A percentile compares a stretch with the other conserved stretches of the same genome.
These are phyloP conservation scores for Macropus fuliginosus DNA, from an alignment of 2,797 vertebrate species.

Conservation along the genomic window DNA sequence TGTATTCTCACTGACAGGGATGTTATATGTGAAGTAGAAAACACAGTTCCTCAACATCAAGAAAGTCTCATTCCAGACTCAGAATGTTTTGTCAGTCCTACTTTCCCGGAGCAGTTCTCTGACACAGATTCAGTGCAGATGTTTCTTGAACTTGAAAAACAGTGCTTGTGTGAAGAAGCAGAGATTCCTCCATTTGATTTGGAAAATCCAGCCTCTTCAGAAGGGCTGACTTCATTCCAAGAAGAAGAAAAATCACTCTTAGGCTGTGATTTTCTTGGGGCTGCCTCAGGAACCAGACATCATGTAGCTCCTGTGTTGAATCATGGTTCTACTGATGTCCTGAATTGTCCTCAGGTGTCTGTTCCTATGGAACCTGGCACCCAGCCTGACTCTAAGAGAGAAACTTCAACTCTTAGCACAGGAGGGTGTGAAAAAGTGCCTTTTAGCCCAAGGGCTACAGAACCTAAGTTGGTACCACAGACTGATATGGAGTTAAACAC, in stretches of 20 bases:
- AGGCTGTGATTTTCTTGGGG: constrained; percentile 57
- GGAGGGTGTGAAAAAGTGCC: constrained; percentile 79
- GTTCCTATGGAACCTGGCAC: constrained; percentile 76
- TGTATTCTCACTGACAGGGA: constrained; percentile 46
- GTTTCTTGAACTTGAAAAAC: constrained; percentile 88
- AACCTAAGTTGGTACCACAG: constrained; percentile 53
- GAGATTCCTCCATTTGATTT: constrained; percentile 65
- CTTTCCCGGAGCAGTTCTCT: constrained; percentile 79
- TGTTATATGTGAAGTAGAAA: constrained; percentile 27
- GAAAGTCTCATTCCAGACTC: constrained; percentile 67
- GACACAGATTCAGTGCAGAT: constrained; percentile 88
- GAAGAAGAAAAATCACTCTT: constrained; percentile 68
- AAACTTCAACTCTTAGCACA: constrained; percentile 72
- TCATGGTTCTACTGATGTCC: constrained; percentile 81
- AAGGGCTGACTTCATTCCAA: constrained; percentile 71
- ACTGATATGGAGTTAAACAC: constrained; percentile 59
- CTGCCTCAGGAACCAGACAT: constrained; percentile 63
- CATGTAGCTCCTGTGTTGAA: constrained; percentile 71
- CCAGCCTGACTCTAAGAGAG: constrained; percentile 78
- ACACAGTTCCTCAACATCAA: constrained; percentile 30
- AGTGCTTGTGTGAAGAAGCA: constrained; percentile 85
- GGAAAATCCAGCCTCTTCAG: constrained; percentile 77
- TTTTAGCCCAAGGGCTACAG: constrained; percentile 68
- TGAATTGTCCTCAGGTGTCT: constrained; percentile 83
- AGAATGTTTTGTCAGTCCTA: constrained; percentile 60